Base-by-base conservation (phyloP, 2,888 invertebrate genomes). In the Idaea straminata region DNA sequence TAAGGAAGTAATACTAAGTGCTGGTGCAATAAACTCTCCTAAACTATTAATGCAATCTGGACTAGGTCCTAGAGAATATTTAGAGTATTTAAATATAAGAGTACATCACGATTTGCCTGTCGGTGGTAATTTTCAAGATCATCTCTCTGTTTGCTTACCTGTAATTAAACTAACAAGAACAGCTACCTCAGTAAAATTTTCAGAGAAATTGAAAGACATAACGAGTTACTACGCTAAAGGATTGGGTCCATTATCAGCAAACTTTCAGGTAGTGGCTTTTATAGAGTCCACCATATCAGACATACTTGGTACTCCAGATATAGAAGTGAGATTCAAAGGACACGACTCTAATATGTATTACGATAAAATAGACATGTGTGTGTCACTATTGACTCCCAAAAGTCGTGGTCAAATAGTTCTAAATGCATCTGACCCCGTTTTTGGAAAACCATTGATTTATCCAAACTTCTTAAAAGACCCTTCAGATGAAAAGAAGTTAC, bases 311-410 rank as follows among this genome's bases (percentile, higher is more conserved):
- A 88, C 91, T 5, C 88, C 92, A 34, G 92, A 92, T 64, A 87
- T 92, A 64, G 92, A 92, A 77, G 77, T 92, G 5, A 80, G 91
- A 71, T 92, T 92, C 67, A 86, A 84, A 72, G 92, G 92, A 5
- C 90, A 92, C 61, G 82, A 91, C 65, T 92, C 92, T 15, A 91
- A 91, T 66, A 91, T 92, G 91, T 92, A 92, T 72, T 92, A 92
- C 64, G 86, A 91, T 69, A 87, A 79, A 72, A 86, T 92, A 38
- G 91, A 92, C 65, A 82, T 92, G 74, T 92, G 92, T 66, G 71
- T 89, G 58, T 85, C 91, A 3, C 74, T 92, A n/a, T 68, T 92
- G 60, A 92, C 92, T 5, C 92, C 92, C 5, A 87, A 83, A 76
- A 92, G 92, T 70, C 83, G 91, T 36, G 92, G 92, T 4, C 90